Percentiles rank a stretch among this genome's conserved stretches.
These are phyloP conservation scores for Neoscelio sp. DNA, from an alignment of 2,888 invertebrate species.

Conservation along the genomic window DNA sequence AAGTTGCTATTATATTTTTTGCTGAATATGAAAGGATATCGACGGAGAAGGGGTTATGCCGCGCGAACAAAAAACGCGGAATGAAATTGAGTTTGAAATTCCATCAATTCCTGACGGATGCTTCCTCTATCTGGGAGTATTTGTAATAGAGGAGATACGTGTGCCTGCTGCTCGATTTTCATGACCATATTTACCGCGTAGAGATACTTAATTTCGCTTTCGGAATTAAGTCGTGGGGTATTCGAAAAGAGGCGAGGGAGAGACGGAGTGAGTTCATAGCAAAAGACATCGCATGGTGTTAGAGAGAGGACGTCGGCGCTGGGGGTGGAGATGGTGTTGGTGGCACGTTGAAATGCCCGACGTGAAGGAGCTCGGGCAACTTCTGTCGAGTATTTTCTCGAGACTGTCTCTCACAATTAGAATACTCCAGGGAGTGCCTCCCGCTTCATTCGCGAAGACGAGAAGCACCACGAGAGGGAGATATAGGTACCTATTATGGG, in stretches of 20 bases:
- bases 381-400: conserved; percentile 80
- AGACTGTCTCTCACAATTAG: conserved; percentile 82
- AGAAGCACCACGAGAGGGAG: conserved; percentile 67
- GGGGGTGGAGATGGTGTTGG: conserved; percentile 70
- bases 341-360: conserved; percentile 79
- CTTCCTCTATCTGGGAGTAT: background rate
- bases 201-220: conserved; percentile 81
- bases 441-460: conserved; percentile 73
- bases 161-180: conserved; percentile 32
- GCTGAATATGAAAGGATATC: conserved; percentile 19
- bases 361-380: conserved; percentile 73
- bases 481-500: conserved; percentile 59
- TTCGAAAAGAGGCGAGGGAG: conserved; percentile 32
- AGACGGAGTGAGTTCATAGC: background rate
- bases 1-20: conserved; percentile 14
- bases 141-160: background rate
- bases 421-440: conserved; percentile 77
- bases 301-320: conserved; percentile 45
- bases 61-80: conserved; percentile 6
- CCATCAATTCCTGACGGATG: conserved; percentile 25
- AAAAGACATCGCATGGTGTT: conserved; percentile 30
- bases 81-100: conserved; percentile 28
- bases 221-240: conserved; percentile 79
- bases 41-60: background rate
- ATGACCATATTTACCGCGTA: conserved; percentile 77